These are phyloP conservation scores for Caenorhabditis tropicalis DNA, from an alignment of 1,140 invertebrate genomes.

Conservation along the genomic window DNA sequence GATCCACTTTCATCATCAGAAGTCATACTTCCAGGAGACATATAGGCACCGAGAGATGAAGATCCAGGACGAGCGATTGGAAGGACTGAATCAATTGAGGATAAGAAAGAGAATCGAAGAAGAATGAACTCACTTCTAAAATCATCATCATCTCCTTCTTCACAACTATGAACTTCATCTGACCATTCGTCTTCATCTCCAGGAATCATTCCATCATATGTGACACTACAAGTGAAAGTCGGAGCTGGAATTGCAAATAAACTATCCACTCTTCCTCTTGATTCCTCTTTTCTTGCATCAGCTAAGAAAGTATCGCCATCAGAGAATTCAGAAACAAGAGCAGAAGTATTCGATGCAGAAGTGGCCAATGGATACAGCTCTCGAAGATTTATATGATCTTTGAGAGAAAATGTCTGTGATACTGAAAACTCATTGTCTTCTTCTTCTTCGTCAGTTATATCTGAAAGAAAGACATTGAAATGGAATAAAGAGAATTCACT, in stretches of 20 bases:
- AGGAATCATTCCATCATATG: constrained; percentile 64
- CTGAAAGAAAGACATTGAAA: background rate
- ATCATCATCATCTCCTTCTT: constrained; percentile 58
- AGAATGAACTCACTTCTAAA: background rate
- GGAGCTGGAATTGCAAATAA: constrained; percentile 65
- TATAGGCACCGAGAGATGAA: constrained; percentile 56
- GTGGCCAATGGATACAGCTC: constrained; percentile 1
- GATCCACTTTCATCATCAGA: constrained; percentile 17
- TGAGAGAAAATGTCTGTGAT: constrained; percentile 18
- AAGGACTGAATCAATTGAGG: background rate
- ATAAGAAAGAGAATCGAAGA: background rate
- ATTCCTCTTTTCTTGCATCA: constrained; percentile 32
- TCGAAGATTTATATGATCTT: constrained; percentile 2
- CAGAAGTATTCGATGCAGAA: background rate
- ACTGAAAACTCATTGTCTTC: constrained; percentile 3
- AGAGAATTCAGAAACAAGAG: constrained; percentile 13
- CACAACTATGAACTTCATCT: constrained; percentile 49
- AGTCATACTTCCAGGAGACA: constrained; percentile 28
- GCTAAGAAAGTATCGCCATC: background rate
- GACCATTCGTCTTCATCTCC: constrained; percentile 55
- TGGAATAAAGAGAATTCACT: background rate
- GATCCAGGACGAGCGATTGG: constrained; percentile 32
- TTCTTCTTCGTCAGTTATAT: background rate
- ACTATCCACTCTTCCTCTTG: constrained; percentile 50
- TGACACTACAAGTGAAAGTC: constrained; percentile 70